Evolutionary conservation across 2,888 invertebrate genomes (phyloP).

Genomic region (Acronicta alni): DNA sequence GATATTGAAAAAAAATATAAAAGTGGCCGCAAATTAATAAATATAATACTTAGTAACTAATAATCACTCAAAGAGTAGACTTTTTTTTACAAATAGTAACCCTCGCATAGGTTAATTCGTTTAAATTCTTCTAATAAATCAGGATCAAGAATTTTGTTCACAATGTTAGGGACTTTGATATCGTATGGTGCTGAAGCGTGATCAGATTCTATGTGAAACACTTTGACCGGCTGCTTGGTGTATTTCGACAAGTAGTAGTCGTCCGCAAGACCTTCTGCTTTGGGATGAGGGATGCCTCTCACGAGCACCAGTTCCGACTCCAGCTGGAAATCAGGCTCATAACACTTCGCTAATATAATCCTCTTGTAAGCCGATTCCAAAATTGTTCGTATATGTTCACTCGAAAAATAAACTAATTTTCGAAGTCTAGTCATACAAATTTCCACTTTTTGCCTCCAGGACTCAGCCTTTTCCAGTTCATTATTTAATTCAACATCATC

Average conservation of each 20-base stretch:
- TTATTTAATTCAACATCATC: conserved; percentile 35
- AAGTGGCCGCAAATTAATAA: too few relatives aligned
- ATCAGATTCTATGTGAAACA: conserved; percentile 60
- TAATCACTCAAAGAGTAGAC: too few relatives aligned
- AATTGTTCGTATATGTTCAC: conserved; percentile 55
- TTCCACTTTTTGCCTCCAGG: conserved; percentile 59
- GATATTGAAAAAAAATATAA: too few relatives aligned
- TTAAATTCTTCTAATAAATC: conserved; percentile 58
- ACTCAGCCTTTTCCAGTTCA: conserved; percentile 42
- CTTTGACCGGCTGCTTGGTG: conserved; percentile 59
- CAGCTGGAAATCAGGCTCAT: conserved; percentile 60
- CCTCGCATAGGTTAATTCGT: conserved; percentile 57
- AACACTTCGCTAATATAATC: conserved; percentile 59
- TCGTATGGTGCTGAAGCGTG: conserved; percentile 61
- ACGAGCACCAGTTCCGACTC: conserved; percentile 67
- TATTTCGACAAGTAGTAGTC: conserved; percentile 69
- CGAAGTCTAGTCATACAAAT: conserved; percentile 47
- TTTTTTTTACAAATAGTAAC: too few relatives aligned
- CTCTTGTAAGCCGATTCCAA: conserved; percentile 60
- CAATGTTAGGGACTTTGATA: conserved; percentile 63
- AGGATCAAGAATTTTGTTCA: conserved; percentile 61
- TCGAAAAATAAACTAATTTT: conserved; percentile 50
- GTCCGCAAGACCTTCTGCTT: conserved; percentile 42
- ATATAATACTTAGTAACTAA: too few relatives aligned
- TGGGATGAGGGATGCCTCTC: conserved; percentile 38